Evolutionary conservation across 2,113 vertebrate species (phyloP).

Genomic region (Phylloscopus trochilus): DNA sequence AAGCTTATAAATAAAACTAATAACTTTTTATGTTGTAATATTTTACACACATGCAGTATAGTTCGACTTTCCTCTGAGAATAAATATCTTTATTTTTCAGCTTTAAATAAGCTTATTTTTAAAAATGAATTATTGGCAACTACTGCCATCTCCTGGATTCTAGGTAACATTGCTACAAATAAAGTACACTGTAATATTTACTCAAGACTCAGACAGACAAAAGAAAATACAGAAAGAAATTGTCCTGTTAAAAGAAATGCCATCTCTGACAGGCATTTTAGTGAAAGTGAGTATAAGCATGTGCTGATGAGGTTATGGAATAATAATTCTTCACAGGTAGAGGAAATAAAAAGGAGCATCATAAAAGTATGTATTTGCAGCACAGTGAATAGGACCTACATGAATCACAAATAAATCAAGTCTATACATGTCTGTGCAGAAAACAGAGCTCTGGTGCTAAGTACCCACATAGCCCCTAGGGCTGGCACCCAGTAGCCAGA

Average conservation of each 20-base stretch:
- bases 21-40: background rate
- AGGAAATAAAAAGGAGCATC: background rate
- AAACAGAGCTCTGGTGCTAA: background rate
- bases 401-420: background rate
- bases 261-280: background rate
- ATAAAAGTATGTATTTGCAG: background rate
- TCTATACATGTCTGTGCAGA: background rate
- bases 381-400: background rate
- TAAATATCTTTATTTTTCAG: background rate
- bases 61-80: background rate
- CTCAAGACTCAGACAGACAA: background rate
- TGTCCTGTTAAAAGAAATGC: background rate
- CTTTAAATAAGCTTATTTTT: background rate
- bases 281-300: background rate
- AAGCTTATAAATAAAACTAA: background rate
- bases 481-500: background rate
- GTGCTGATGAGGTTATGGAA: background rate
- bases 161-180: background rate
- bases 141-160: slow-evolving; percentile 56
- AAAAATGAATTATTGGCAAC: background rate
- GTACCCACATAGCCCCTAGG: too few relatives aligned
- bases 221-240: background rate
- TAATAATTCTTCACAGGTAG: background rate
- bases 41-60: background rate
- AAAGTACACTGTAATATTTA: background rate